These are phyloP conservation scores for Gila orcuttii DNA, from an alignment of 2,113 vertebrate genomes.

Conservation along the genomic window DNA sequence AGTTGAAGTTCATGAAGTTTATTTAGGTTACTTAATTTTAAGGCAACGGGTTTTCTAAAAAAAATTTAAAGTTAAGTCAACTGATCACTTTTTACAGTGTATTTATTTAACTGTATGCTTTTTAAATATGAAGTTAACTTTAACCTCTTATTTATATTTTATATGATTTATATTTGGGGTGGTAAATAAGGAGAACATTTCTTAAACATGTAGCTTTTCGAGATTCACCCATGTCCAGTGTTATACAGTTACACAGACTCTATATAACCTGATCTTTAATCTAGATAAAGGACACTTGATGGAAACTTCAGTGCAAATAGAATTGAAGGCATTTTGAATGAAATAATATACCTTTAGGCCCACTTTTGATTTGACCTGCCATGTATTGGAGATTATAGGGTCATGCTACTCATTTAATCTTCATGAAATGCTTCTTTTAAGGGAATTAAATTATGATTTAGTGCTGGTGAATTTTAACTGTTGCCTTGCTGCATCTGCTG, in stretches of 20 bases:
- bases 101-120: no score
- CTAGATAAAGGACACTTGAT: not conserved
- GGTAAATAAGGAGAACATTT: no score
- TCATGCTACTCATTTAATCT: constrained; percentile 13
- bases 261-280: not conserved
- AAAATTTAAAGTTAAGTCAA: no score
- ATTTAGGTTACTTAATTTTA: no score
- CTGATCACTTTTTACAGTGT: no score
- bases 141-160: no score
- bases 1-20: no score
- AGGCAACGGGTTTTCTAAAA: no score
- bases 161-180: no score
- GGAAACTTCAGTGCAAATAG: not conserved
- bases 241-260: not conserved
- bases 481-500: not conserved
- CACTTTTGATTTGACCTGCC: not conserved
- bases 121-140: no score
- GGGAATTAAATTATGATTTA: not conserved
- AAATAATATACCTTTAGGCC: not conserved
- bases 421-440: not conserved
- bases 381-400: not conserved
- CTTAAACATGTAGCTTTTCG: not conserved
- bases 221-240: not conserved
- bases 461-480: not conserved
- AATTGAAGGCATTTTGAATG: not conserved